Evolutionary conservation across 2,113 vertebrate genomes (phyloP), one percentile per base, ranked within the genome.

Genomic region (Campylomormyrus tamandua): DNA sequence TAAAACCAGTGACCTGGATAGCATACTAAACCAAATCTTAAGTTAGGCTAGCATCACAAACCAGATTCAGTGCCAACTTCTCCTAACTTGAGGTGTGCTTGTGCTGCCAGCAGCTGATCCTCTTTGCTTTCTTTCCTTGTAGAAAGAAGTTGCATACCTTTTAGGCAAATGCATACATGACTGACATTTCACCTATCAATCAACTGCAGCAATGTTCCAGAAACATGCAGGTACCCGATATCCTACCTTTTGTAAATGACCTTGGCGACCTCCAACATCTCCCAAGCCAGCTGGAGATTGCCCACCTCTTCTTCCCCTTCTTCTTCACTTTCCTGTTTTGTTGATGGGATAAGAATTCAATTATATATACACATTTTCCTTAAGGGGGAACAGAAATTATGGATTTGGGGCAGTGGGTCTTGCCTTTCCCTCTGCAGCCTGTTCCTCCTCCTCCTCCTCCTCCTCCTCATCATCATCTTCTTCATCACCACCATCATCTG

Each of bases 221-320:
- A 10, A 84, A 84, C 42, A 84, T n/a, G 24, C 19, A 46, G 17
- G 35, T 58, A 17, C 17, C 11, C 27, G 2, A 21, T 46, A 21
- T 4, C 39, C 93, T 94, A 98, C 98, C 98, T 98, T 95, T 97
- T 98, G 93, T 98, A 99, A 93, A 99, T 99, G 1, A 98, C 96
- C 95, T 99, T 99, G 39, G 98, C 97, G 11, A 99, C 95, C 92
- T 99, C 98, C 94, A 99, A 88, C 98, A 99, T 98, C 94, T 99
- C 98, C 98, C 98, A 99, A 90, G 98, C 98, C 90, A 99, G 94
- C 93, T 99, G 98, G 90, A 99, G 96, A 93, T 98, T 99, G 5
- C 97, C 98, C 92, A 99, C 96, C 91, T 99, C 98, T 85, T 99
- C 97, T 24, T 83, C 77, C 39, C 53, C 96, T 91, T 98, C 98